Evolutionary conservation across 2,888 invertebrate genomes (phyloP).

Genomic region (Metellina segmentata): DNA sequence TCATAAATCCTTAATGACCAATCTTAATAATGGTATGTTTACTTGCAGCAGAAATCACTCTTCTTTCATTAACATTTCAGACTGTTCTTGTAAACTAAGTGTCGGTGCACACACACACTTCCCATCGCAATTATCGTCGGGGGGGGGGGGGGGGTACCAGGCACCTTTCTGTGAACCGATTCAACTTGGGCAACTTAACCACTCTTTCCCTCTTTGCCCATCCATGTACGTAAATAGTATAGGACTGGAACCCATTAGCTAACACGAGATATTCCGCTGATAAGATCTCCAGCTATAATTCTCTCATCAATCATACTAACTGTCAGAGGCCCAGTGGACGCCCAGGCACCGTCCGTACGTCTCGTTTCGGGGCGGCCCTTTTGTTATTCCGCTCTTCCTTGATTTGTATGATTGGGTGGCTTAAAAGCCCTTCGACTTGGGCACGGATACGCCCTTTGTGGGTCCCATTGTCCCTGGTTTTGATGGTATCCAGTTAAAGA

Average conservation of each 20-base stretch:
- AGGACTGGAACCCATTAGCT: slow-evolving; percentile 57
- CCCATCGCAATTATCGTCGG: not conserved
- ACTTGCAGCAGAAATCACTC: not conserved
- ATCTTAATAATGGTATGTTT: not conserved
- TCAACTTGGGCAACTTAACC: slow-evolving; percentile 32
- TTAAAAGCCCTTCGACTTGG: slow-evolving; percentile 24
- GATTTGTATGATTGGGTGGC: slow-evolving; percentile 55
- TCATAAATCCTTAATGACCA: not conserved
- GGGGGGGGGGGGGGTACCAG: not conserved
- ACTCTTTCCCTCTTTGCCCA: slow-evolving; percentile 6
- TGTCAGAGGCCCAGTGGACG: slow-evolving; percentile 47
- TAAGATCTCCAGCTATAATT: slow-evolving; percentile 68
- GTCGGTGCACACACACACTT: too few relatives aligned
- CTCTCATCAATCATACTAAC: slow-evolving; percentile 64
- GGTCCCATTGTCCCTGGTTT: not conserved
- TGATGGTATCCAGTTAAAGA: not conserved
- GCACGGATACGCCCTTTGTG: slow-evolving; percentile 39
- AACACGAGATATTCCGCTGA: slow-evolving; percentile 64
- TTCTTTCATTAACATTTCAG: not conserved
- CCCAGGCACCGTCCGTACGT: slow-evolving; percentile 10
- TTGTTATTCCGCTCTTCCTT: not conserved
- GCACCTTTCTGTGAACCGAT: not conserved
- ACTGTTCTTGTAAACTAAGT: too few relatives aligned
- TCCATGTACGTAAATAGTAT: slow-evolving; percentile 49
- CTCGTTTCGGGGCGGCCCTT: too few relatives aligned